phyloP scores from a whole-genome alignment of 92 coral and sea anemone genomes.

The Ricordea florida region DNA sequence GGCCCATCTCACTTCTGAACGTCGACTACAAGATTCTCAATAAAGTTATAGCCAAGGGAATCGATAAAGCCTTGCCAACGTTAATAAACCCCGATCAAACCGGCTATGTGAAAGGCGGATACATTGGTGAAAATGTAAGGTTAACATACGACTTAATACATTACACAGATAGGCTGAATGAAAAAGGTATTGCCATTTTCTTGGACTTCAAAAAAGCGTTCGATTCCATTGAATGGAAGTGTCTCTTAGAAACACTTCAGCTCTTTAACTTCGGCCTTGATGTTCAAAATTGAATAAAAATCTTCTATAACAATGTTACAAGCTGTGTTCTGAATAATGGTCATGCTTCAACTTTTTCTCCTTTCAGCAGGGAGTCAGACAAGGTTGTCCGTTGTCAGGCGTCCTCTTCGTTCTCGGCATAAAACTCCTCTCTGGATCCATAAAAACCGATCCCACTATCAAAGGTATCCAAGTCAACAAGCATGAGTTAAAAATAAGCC shows the following conservation, averaged over 20 bases:
- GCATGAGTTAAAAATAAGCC: too few relatives aligned
- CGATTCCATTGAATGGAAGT: background rate
- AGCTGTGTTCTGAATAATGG: background rate
- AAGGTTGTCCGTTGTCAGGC: too few relatives aligned
- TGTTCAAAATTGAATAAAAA: background rate
- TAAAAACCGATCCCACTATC: too few relatives aligned
- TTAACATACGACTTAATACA: too few relatives aligned
- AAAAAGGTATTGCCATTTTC: too few relatives aligned
- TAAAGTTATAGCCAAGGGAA: constrained; percentile 23
- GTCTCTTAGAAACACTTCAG: background rate
- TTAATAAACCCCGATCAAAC: constrained; percentile 29
- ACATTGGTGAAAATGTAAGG: background rate
- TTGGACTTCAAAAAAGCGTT: background rate
- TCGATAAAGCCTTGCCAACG: constrained; percentile 22
- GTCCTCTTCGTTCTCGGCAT: too few relatives aligned
- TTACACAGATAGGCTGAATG: too few relatives aligned
- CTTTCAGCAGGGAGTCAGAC: too few relatives aligned
- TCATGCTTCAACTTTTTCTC: too few relatives aligned
- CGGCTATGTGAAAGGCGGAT: constrained; percentile 35
- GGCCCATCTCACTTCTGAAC: constrained; percentile 23
- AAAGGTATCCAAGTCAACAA: too few relatives aligned
- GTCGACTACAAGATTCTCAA: constrained; percentile 38
- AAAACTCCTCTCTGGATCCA: too few relatives aligned
- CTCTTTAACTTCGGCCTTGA: background rate
- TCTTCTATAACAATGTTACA: background rate